Conservation (phyloP, 2,797 vertebrate species). For the Ispidina picta region DNA sequence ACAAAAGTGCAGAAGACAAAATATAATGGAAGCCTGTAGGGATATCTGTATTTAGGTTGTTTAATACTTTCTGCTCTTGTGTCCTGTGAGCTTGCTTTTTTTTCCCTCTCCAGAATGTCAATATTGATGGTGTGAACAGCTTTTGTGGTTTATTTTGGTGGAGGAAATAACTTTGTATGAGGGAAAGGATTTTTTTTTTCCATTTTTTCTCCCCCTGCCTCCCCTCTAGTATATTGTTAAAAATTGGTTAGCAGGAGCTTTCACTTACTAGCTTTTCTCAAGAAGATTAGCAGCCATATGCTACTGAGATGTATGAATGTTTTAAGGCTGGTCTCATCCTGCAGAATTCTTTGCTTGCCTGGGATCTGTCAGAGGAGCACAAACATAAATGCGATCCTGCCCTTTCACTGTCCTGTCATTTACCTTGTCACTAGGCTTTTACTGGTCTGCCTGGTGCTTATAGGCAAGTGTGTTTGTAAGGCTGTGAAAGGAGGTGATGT, state of each 20-base stretch:
- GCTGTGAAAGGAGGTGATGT: not conserved
- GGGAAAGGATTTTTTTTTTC: not conserved
- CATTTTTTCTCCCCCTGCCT: no score
- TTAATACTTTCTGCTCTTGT: not conserved
- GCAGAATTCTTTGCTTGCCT: not conserved
- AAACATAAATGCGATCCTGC: not conserved
- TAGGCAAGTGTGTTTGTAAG: not conserved
- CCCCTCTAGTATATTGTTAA: not conserved
- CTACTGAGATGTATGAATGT: not conserved
- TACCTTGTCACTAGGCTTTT: not conserved
- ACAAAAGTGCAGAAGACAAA: not conserved
- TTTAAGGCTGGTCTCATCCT: not conserved
- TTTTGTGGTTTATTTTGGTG: not conserved
- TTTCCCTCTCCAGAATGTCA: not conserved
- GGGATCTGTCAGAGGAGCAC: not conserved
- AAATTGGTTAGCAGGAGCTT: not conserved
- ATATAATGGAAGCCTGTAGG: not conserved
- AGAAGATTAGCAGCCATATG: not conserved
- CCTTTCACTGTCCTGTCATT: not conserved
- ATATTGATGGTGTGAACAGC: not conserved
- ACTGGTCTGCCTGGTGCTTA: not conserved
- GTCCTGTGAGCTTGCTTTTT: not conserved
- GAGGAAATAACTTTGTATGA: not conserved
- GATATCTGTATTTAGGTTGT: not conserved
- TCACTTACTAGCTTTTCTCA: not conserved